Conservation (phyloP, 2,888 invertebrate genomes). For the Drosophila dives region DNA sequence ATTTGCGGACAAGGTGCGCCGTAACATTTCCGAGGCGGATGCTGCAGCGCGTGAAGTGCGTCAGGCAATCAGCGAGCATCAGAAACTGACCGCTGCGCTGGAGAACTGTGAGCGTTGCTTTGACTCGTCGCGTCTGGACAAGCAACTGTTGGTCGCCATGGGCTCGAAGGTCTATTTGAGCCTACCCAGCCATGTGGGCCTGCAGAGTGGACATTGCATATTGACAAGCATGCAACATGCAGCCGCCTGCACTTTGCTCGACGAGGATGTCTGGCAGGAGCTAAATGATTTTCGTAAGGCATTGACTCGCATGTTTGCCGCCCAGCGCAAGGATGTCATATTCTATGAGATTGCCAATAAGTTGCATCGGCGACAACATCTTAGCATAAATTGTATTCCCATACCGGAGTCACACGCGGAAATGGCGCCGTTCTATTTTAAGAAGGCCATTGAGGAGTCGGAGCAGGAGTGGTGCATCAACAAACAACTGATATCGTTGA, state of each 20-base stretch:
- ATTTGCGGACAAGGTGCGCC: constrained; percentile 91
- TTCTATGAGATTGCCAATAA: constrained; percentile 95
- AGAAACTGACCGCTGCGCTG: constrained; percentile 88
- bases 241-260: constrained; percentile 91
- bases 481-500: constrained; percentile 93
- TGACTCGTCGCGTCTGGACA: constrained; percentile 91
- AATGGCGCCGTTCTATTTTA: constrained; percentile 97
- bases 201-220: constrained; percentile 94
- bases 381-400: constrained; percentile 95
- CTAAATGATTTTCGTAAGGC: constrained; percentile 91
- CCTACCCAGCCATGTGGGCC: constrained; percentile 91
- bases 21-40: constrained; percentile 87
- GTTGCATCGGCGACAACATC: constrained; percentile 91
- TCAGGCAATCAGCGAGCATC: constrained; percentile 90
- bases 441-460: constrained; percentile 98
- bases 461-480: constrained; percentile 98
- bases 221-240: constrained; percentile 94
- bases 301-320: constrained; percentile 91
- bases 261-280: constrained; percentile 98
- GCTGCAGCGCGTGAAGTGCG: constrained; percentile 88
- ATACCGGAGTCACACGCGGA: constrained; percentile 89
- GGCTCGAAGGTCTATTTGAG: constrained; percentile 93
- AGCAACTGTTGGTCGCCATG: constrained; percentile 93
- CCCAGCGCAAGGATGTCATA: constrained; percentile 91
- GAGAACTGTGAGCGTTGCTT: constrained; percentile 94